Conservation (phyloP, 2,888 invertebrate species). For the Drosophila bunnanda region DNA sequence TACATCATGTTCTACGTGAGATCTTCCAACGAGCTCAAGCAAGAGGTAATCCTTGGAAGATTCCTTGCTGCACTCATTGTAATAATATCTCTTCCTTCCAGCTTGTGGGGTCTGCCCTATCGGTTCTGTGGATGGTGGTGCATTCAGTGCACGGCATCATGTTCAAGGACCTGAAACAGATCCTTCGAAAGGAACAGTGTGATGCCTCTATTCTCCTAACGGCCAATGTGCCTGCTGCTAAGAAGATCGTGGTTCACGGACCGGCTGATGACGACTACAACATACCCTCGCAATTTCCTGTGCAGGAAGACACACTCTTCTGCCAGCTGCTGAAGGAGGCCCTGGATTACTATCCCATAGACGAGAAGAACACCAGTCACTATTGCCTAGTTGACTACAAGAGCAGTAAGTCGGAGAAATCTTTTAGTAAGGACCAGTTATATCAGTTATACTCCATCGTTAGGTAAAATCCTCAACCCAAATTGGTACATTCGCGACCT, state of each 20-base stretch:
- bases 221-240: slow-evolving; percentile 99
- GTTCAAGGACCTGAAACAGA: slow-evolving; percentile 99
- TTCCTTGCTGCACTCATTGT: background rate
- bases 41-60: slow-evolving; percentile 86
- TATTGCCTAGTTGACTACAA: slow-evolving; percentile 99
- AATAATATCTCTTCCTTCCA: slow-evolving; percentile 35
- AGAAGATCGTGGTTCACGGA: slow-evolving; percentile 99
- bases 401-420: slow-evolving; percentile 90
- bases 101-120: slow-evolving; percentile 96
- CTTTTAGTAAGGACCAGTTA: accelerated
- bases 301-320: slow-evolving; percentile 99
- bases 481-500: slow-evolving; percentile 97
- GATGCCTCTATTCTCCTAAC: slow-evolving; percentile 98
- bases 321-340: slow-evolving; percentile 97
- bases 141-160: slow-evolving; percentile 99
- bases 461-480: slow-evolving; percentile 98
- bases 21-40: slow-evolving; percentile 97
- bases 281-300: slow-evolving; percentile 99
- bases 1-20: slow-evolving; percentile 99
- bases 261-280: slow-evolving; percentile 93
- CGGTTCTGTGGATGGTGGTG: slow-evolving; percentile 98
- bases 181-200: slow-evolving; percentile 98
- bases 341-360: slow-evolving; percentile 98
- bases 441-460: background rate
- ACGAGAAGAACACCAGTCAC: slow-evolving; percentile 93